A percentile compares a stretch with the other conserved stretches of the same genome.
Evolutionary conservation across 2,888 invertebrate genomes (phyloP).

Genomic region (Cordilura impudica): DNA sequence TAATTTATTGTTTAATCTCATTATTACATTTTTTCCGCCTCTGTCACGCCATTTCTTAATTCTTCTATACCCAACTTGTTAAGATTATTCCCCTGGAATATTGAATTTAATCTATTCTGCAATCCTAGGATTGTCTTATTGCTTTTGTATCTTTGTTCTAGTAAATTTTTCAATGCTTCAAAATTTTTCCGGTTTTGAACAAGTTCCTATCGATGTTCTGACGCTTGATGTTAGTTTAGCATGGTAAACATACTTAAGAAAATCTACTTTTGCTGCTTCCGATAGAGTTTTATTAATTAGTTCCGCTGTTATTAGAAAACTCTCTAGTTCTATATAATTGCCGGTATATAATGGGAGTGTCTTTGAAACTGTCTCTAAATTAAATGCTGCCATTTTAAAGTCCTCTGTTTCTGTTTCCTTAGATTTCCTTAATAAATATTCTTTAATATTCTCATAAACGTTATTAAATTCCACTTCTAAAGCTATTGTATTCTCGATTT

Average conservation of each 20-base stretch:
- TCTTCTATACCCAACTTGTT: neutral
- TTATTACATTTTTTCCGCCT: too few species aligned
- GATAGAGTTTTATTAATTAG: too few species aligned
- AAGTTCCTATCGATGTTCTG: too few species aligned
- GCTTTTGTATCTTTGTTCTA: too few species aligned
- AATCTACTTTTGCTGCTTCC: neutral
- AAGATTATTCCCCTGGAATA: neutral
- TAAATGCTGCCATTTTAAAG: neutral
- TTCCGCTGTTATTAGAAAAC: constrained; percentile 1
- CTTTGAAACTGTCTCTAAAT: neutral
- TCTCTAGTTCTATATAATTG: neutral
- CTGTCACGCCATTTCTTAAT: neutral
- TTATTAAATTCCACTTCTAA: too few species aligned
- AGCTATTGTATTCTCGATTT: too few species aligned
- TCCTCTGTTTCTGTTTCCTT: too few species aligned
- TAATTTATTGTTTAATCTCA: neutral
- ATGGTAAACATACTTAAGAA: neutral
- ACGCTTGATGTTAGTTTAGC: neutral
- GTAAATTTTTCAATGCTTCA: too few species aligned
- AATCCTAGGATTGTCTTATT: too few species aligned
- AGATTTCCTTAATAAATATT: too few species aligned
- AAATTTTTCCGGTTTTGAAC: too few species aligned
- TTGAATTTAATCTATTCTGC: neutral
- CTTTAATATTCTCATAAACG: too few species aligned
- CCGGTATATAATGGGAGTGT: neutral